These are phyloP conservation scores for Coronaproctus castanopsis DNA, from an alignment of 2,888 invertebrate species.

Conservation along the genomic window DNA sequence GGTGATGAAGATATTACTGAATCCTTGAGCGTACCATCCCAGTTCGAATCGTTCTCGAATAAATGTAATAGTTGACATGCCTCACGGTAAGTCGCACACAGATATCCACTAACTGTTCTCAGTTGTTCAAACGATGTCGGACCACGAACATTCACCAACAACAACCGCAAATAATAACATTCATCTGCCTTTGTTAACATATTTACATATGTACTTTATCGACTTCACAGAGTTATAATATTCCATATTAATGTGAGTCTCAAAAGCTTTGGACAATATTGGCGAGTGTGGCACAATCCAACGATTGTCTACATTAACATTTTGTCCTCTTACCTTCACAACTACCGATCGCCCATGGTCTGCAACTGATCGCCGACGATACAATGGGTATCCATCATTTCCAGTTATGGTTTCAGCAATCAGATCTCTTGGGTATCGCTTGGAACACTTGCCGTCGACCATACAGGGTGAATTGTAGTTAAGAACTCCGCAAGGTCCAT, in stretches of 20 bases:
- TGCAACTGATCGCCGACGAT: conserved; percentile 19
- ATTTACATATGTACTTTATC: conserved; percentile 26
- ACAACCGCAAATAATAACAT: no score
- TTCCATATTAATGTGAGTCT: conserved; percentile 22
- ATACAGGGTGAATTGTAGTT: conserved; percentile 20
- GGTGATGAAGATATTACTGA: conserved; percentile 16
- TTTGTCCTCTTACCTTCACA: conserved; percentile 14
- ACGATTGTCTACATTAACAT: conserved; percentile 17
- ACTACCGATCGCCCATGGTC: conserved; percentile 21
- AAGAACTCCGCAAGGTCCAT: conserved; percentile 20
- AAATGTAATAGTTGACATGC: no score
- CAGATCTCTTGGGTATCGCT: conserved; percentile 18
- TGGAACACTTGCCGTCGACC: conserved; percentile 20
- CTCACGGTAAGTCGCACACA: no score
- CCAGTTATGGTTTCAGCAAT: conserved; percentile 22
- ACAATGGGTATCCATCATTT: conserved; percentile 24
- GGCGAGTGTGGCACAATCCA: conserved; percentile 19
- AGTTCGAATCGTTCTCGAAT: no score
- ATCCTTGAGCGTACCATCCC: no score
- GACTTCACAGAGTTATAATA: conserved; percentile 26
- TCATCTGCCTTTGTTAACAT: conserved; percentile 20
- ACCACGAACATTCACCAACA: no score
- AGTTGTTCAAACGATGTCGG: no score
- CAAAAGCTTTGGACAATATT: conserved; percentile 17
- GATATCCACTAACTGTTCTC: no score